These are phyloP conservation scores for Rhabdornis inornatus DNA, from an alignment of 2,113 vertebrate genomes.

Conservation along the genomic window DNA sequence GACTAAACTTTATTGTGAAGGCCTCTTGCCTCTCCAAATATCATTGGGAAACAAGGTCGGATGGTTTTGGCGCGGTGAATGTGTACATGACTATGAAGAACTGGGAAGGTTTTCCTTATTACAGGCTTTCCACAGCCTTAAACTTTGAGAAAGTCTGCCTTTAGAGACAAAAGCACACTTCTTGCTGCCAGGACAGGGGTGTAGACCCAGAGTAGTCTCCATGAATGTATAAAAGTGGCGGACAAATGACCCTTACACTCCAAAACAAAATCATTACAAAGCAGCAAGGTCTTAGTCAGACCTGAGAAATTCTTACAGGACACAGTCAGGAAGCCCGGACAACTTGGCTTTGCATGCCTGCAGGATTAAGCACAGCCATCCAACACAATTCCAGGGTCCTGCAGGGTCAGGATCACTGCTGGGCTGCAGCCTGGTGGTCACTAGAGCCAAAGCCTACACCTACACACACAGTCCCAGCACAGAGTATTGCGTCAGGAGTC, in stretches of 20 bases:
- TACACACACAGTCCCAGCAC: rapidly evolving
- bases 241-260: neutral
- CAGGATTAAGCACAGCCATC: neutral
- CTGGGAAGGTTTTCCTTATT: neutral
- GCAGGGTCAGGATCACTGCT: neutral
- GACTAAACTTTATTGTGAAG: neutral
- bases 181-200: neutral
- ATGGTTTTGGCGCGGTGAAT: neutral
- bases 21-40: neutral
- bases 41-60: neutral
- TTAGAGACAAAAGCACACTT: neutral
- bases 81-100: rapidly evolving
- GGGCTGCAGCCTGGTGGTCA: neutral
- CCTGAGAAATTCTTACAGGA: neutral
- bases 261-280: neutral
- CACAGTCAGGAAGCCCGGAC: neutral
- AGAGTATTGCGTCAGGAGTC: rapidly evolving
- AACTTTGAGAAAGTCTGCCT: neutral
- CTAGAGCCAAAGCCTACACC: neutral
- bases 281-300: neutral
- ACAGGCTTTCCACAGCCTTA: neutral
- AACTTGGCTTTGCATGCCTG: neutral
- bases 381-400: neutral
- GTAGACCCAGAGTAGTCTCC: neutral
- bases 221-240: neutral